phyloP scores from a whole-genome alignment of 2,888 invertebrate genomes.

The Iphiclides podalirius region DNA sequence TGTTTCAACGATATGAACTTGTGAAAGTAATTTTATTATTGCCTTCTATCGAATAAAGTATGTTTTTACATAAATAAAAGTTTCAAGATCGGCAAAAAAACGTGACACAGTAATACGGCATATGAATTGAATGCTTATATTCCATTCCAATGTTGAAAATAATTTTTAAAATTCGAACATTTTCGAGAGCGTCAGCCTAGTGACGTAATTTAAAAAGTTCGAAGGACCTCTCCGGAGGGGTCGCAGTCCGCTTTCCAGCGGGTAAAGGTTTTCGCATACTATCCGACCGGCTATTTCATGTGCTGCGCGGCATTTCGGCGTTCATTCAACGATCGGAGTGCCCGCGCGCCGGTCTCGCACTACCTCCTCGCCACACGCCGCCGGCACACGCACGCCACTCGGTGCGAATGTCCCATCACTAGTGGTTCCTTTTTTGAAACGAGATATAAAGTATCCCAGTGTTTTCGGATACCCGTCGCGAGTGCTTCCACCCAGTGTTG shows the following conservation, averaged over 20 bases:
- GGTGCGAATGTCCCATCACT: conserved; percentile 45
- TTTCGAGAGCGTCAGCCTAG: too few relatives aligned
- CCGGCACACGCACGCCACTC: conserved; percentile 53
- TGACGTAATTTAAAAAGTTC: conserved; percentile 23
- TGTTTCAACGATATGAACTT: conserved; percentile 24
- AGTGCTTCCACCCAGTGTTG: conserved; percentile 56
- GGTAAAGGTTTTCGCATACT: conserved; percentile 77
- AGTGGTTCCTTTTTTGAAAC: conserved; percentile 43
- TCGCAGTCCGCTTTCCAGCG: conserved; percentile 57
- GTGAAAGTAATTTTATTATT: too few relatives aligned
- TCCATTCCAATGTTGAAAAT: too few relatives aligned
- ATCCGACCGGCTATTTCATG: conserved; percentile 76
- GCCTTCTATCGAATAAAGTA: too few relatives aligned
- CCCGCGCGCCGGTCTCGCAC: conserved; percentile 70
- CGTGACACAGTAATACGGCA: too few relatives aligned
- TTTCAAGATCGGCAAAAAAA: too few relatives aligned
- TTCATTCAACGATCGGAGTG: conserved; percentile 78
- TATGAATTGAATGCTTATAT: too few relatives aligned
- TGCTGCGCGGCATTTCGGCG: conserved; percentile 76
- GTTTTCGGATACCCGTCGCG: conserved; percentile 36
- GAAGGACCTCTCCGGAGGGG: conserved; percentile 55
- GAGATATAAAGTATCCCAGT: conserved; percentile 31
- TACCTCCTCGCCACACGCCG: conserved; percentile 45
- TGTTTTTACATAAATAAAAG: too few relatives aligned
- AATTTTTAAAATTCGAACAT: too few relatives aligned